phyloP scores from a whole-genome alignment of 1,140 invertebrate species.

The Trichonephila inaurata region DNA sequence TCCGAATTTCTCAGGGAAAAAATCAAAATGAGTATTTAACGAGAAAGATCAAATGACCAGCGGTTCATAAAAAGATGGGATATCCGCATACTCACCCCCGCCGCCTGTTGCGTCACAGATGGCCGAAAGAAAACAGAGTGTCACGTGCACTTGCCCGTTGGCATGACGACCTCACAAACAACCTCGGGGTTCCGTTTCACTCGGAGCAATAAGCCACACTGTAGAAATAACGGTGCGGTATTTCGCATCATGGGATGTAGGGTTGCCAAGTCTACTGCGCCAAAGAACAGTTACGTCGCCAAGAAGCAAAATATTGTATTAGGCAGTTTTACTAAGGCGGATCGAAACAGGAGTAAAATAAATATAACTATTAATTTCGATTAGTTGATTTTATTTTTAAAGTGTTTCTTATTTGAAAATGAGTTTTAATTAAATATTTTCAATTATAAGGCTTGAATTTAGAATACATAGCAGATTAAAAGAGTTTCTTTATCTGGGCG shows the following conservation, averaged over 20 bases:
- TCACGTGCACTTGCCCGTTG: constrained; percentile 60
- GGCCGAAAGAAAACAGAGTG: constrained; percentile 44
- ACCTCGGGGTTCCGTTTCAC: constrained; percentile 51
- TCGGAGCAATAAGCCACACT: constrained; percentile 49
- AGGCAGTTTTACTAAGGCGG: too few relatives aligned
- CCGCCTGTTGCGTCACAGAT: constrained; percentile 64
- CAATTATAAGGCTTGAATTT: too few relatives aligned
- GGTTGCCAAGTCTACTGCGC: constrained; percentile 5
- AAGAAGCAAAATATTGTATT: neutral
- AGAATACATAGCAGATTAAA: too few relatives aligned
- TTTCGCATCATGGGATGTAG: constrained; percentile 42
- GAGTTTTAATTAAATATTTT: too few relatives aligned
- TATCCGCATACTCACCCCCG: constrained; percentile 24
- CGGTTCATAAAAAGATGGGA: neutral
- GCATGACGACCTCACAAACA: constrained; percentile 62
- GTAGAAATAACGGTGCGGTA: constrained; percentile 45
- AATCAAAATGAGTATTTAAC: too few relatives aligned
- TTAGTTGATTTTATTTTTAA: too few relatives aligned
- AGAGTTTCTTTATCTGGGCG: too few relatives aligned
- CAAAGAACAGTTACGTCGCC: neutral
- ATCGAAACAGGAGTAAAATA: too few relatives aligned
- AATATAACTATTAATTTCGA: too few relatives aligned
- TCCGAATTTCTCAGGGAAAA: too few relatives aligned
- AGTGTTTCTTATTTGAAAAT: too few relatives aligned
- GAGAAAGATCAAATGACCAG: neutral